Evolutionary conservation across 2,113 vertebrate species (phyloP), one percentile per base, ranked within the genome.

Genomic region (Esox niger): DNA sequence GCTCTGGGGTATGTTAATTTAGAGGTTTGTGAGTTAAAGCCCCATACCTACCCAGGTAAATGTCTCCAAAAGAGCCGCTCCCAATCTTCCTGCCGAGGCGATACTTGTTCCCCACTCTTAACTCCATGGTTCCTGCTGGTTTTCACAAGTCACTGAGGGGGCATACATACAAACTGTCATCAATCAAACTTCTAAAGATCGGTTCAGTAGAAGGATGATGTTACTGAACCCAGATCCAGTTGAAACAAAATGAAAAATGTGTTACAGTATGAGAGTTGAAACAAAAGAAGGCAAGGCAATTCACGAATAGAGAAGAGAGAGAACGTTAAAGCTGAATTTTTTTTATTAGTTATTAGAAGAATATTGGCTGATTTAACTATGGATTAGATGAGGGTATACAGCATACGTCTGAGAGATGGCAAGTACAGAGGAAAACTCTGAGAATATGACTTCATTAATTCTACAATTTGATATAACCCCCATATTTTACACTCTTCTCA

Each of bases 71-170:
- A 0, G 96, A 98, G 59, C 97, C 96, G 0, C 97, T 98, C 76
- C 96, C 96, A 4, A 98, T 98, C 92, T 98, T 98, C 77, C 97
- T 93, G 64, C 97, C 97, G 64, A 98, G 92, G 21, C 96, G 93
- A 80, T 97, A 98, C 71, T 98, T 98, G 87, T 98, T 98, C 64
- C 97, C 97, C 77, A 98, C 95, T 76, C 97, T 92, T 43, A 98
- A 85, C 92, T 98, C 97, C 97, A 98, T 98, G 90, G 80, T 78
- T 77, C 81, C 72, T 62, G 63, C 70, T 61, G 62, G 78, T 75
- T 56, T 62, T 75, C 75, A 61, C 64, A 74, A 68, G 79, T 81
- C 60, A 69, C 85, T 86, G 70, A 72, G 23, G 27, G 46, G 43
- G 64, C 31, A 76, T 84, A 79, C 47, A 69, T 59, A 70, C 71